Conservation (phyloP, 35 echinoderm and acorn worm genomes). For the Antedon bifida region DNA sequence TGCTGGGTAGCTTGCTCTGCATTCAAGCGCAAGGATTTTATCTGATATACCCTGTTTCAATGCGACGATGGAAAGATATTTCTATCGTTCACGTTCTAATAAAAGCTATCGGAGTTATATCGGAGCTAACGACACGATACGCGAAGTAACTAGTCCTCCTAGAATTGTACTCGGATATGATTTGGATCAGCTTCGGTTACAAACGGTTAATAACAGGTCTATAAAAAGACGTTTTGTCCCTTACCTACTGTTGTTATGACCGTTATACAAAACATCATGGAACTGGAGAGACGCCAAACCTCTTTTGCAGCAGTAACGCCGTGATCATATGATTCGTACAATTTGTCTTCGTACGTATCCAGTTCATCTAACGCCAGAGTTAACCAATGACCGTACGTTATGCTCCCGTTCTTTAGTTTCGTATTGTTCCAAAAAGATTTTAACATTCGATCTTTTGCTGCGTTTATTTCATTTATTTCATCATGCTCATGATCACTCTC, state of each 20-base stretch:
- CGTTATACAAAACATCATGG: neutral
- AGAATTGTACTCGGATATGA: no score
- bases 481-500: neutral
- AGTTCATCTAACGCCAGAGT: neutral
- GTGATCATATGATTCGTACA: neutral
- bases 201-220: no score
- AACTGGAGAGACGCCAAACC: neutral
- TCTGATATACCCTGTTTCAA: no score
- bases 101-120: no score
- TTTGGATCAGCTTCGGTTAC: no score
- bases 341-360: neutral
- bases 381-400: neutral
- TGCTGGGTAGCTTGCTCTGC: no score
- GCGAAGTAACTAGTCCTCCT: no score
- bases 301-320: neutral
- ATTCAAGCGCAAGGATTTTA: no score
- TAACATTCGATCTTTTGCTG: neutral
- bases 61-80: no score
- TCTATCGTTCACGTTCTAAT: no score
- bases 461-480: neutral
- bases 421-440: neutral
- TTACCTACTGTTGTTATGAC: neutral
- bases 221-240: no score
- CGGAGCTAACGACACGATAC: no score
- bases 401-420: neutral